These are phyloP conservation scores for Nannoperca australis DNA, from an alignment of 2,797 vertebrate genomes.

Conservation along the genomic window DNA sequence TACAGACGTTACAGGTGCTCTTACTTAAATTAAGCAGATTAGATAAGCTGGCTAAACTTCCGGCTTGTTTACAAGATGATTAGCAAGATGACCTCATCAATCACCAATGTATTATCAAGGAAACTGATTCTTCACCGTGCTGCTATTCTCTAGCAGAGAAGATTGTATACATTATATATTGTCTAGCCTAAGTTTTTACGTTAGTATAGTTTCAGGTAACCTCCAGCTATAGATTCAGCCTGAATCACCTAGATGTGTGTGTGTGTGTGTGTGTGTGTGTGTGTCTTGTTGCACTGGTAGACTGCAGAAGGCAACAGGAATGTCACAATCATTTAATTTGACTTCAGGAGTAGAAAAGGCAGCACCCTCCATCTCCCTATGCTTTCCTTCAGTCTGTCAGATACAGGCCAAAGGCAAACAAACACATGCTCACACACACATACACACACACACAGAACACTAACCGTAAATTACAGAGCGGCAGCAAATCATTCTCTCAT, in stretches of 20 bases:
- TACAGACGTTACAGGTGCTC: background rate
- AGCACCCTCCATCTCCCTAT: slow-evolving; percentile 29
- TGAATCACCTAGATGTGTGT: background rate
- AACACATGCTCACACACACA: slow-evolving; percentile 29
- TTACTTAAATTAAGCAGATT: background rate
- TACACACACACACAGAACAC: slow-evolving; percentile 14
- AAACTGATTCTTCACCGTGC: background rate
- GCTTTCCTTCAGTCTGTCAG: slow-evolving; percentile 39
- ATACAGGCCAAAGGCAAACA: slow-evolving; percentile 50
- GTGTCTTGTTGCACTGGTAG: slow-evolving; percentile 27
- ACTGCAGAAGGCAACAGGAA: slow-evolving; percentile 32
- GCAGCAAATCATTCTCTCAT: slow-evolving; percentile 72
- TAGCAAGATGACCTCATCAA: background rate
- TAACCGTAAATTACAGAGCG: slow-evolving; percentile 69
- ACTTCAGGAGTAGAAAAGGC: slow-evolving; percentile 45
- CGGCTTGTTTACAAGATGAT: background rate
- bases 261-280: slow-evolving; percentile 8
- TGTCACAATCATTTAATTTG: slow-evolving; percentile 61
- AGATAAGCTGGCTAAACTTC: background rate
- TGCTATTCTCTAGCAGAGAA: background rate
- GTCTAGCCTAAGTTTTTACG: background rate
- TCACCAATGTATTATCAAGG: background rate
- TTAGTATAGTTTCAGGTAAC: slow-evolving; percentile 1
- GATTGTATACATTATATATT: background rate
- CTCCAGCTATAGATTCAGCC: background rate